These are phyloP conservation scores for Charaxes varanes DNA, from an alignment of 1,140 invertebrate genomes.

Conservation along the genomic window DNA sequence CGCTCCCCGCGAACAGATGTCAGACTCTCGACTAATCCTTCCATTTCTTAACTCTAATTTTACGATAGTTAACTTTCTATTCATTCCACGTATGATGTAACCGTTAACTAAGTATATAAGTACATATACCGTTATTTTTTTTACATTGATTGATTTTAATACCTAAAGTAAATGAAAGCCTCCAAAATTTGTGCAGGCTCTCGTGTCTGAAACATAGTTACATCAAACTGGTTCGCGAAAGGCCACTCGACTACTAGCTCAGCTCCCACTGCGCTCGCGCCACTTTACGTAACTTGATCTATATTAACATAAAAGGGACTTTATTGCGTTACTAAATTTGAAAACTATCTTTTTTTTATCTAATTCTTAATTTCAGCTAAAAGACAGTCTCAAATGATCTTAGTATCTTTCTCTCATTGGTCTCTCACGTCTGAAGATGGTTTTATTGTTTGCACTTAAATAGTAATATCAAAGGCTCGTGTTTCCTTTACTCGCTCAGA, in stretches of 20 bases:
- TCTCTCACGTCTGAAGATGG: too few relatives aligned
- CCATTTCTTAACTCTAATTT: slow-evolving; percentile 22
- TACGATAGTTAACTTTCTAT: slow-evolving; percentile 16
- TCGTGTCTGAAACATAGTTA: slow-evolving; percentile 26
- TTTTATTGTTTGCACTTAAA: too few relatives aligned
- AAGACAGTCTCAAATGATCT: too few relatives aligned
- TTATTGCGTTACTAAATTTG: background rate
- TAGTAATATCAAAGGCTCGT: too few relatives aligned
- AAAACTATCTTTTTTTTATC: background rate
- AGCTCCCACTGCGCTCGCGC: slow-evolving; percentile 24
- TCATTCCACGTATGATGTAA: background rate
- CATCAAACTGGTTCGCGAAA: slow-evolving; percentile 53
- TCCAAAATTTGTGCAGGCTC: slow-evolving; percentile 26
- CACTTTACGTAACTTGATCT: slow-evolving; percentile 34
- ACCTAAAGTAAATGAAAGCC: too few relatives aligned
- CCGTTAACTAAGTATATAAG: background rate
- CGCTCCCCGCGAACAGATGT: slow-evolving; percentile 57
- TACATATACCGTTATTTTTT: too few relatives aligned
- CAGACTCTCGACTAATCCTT: slow-evolving; percentile 39
- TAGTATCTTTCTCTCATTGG: too few relatives aligned
- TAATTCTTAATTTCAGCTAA: background rate
- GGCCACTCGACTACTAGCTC: slow-evolving; percentile 38
- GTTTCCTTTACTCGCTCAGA: too few relatives aligned
- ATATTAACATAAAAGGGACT: slow-evolving; percentile 11
- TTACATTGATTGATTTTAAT: too few relatives aligned